Evolutionary conservation across 2,888 invertebrate species (phyloP), one percentile per base, ranked within the genome.

Genomic region (Mycogona germanica): DNA sequence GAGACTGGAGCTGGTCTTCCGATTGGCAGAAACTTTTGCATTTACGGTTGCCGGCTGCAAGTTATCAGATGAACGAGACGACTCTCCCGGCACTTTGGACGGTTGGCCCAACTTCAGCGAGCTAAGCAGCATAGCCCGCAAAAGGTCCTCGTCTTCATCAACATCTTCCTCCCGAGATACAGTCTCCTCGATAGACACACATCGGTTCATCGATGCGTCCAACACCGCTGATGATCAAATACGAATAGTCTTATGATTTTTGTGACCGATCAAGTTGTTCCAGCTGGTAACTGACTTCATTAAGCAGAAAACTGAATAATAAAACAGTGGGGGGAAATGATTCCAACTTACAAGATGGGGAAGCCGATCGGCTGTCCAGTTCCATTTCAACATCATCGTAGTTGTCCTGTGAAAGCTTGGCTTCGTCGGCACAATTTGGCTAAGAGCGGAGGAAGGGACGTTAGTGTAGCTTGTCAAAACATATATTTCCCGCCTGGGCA

Each of bases 371-470:
- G 29, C 53, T 56, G 29, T 57, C 57, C 42, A 57, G 47, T 32
- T 57, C 57, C 57, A 57, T 57, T 21, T 44, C 38, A 46, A 57
- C 57, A 42, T 57, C 54, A 14, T 57, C 57, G 42, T 57, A 57
- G 55, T 57, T 57, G 47, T 57, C 57, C 21, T 41, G 41, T 30
- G 32, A 25, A 47, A 32, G 32, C 30, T 7, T 5, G 21, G 3
- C 17, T 19, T 47, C 30, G 21, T 29, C 26, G 29, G 29, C 32
- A n/a, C 5, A n/a, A 47, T 47, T 30, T 30, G n/a, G 30, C 2
- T 47, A 26, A 14, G 30, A 28, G 4, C 12, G 6, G 14, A 46
- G 26, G 26, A 45, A 2, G 17, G 9, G n/a, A 28, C 41, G 23
- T n/a, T 3, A 42, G 25, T 9, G 9, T n/a, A n/a, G 23, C 4